Base-by-base conservation (phyloP, 2,797 vertebrate genomes). In the Lacerta bilineata region DNA sequence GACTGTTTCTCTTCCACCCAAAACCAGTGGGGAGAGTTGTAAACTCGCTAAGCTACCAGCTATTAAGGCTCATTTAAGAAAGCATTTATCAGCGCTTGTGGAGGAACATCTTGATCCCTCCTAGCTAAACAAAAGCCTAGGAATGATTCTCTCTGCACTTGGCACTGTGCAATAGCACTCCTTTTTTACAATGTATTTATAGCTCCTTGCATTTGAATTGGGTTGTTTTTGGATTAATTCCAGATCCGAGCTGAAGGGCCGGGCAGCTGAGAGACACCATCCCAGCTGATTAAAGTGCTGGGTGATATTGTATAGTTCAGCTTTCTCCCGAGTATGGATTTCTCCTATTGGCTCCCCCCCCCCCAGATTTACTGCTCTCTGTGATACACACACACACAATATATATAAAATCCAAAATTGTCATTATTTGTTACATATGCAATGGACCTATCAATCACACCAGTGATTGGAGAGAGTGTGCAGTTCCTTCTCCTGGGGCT, bases 231-330 rank as follows among this genome's bases (percentile, higher is more conserved):
- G 41, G 80, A 68, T 83, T 50, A 8, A 74, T 23, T 76, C 80
- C 71, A 87, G 59, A 64, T 3, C 15, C 9, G 25, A 72, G 68
- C 18, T 59, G 78, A 61, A 64, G 59, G 43, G 41, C 3, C 4
- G 9, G 41, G 43, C 43, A n/a, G 50, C 83, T 74, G 77, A 83
- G 71, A 50, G 87, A 55, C 18, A 88, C 59, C 59, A 50, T 66
- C 59, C 50, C 72, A 8, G 76, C 68, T 39, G 83, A 80, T 46
- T 39, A 74, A 80, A 80, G 55, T 29, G 76, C 20, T 3, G 71
- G 46, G 33, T 66, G 55, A 80, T 71, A 83, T 83, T 88, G 72
- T 77, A 66, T 39, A 68, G 46, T 43, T 76, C 71, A 75, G 69
- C 78, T 66, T 89, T 85, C 84, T 85, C 41, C 68, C 27, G 3